Base-by-base conservation (phyloP, 2,797 vertebrate genomes). In the Sebastolobus alascanus region DNA sequence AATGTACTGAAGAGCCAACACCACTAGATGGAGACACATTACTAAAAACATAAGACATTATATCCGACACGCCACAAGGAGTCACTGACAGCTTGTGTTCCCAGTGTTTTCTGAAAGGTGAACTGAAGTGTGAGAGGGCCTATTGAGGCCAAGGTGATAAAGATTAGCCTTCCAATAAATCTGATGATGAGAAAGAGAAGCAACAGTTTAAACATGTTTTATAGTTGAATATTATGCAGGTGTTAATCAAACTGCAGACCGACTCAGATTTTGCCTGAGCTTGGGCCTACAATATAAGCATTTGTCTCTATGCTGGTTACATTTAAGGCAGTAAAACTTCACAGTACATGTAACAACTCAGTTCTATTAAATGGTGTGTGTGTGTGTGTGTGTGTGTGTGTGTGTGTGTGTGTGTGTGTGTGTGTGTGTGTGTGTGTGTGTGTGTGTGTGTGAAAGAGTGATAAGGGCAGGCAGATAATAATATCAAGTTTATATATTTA, bases 21-120 rank as follows among this genome's bases (percentile, higher is more conserved):
- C 75, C 92, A 87, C 86, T 80, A 90, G 91, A 84, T 86, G 92
- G 88, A 59, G 86, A 75, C 89, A 82, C 6, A n/a, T 29, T 16
- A n/a, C n/a, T 7, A 9, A 43, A 43, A 22, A 55, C 3, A 52
- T 1, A 22, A 50, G n/a, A 9, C n/a, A 7, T 52, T 58, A 22
- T 65, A 12, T 31, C 18, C 18, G 13, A 14, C 6, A 25, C 46
- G 46, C 70, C 80, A 69, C 29, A 52, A 13, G 71, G 54, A 52
- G 70, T 72, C 66, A 29, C 58, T 25, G 7, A 64, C 6, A 61
- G 22, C 33, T 31, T 33, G 16, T 22, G n/a, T 25, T 79, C 8
- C 33, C 40, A 29, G 25, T 40, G 60, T 66, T 52, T 60, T 65
- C 37, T 74, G 14, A 55, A 22, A 88, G 89, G 78, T 90, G 50